Base-by-base conservation (phyloP, 2,113 vertebrate species). In the Lophius piscatorius region DNA sequence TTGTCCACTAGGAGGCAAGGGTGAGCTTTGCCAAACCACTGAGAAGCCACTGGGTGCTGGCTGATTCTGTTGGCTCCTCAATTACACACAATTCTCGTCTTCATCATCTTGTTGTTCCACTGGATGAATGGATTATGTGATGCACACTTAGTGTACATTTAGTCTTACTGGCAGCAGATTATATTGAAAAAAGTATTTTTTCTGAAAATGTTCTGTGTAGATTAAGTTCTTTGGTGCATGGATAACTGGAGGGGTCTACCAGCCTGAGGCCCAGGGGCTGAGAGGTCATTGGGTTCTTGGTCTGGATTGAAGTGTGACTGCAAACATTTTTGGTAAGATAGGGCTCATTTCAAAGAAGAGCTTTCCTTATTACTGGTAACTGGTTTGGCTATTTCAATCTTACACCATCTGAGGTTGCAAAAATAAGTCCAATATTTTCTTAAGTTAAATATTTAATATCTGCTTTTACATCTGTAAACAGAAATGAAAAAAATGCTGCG, bases 1-100 rank as follows among this genome's bases (percentile, higher is more conserved):
- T 4, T 58, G 56, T 9, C 93, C 93, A 93, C 92, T 80, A 94
- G 94, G 91, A 91, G 94, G 93, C 93, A 93, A 92, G 78, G 86
- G 84, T 87, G 93, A 91, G 91, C 93, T 92, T 87, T 31, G 69
- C 16, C 63, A 85, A 17, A 74, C 24, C 10, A 13, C 21, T 21
- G 10, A 40, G n/a, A 16, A 34, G 41, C 54, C 48, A 14, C 26
- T n/a, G 12, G 54, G 18, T 58, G 57, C 40, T 69, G 5, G 41
- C 62, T 66, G 35, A 67, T 55, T 47, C 51, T n/a, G 58, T 28
- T 41, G 73, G 57, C 54, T 70, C 70, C 76, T 78, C 81, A 83
- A 65, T 86, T 74, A 77, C 80, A 84, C 74, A 81, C 79, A 84
- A 67, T 70, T 63, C 64, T 84, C 80, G 45, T 69, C 65, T n/a